Evolutionary conservation across 2,113 vertebrate species (phyloP), one percentile per base, ranked within the genome.

Genomic region (Cyanoliseus patagonus): DNA sequence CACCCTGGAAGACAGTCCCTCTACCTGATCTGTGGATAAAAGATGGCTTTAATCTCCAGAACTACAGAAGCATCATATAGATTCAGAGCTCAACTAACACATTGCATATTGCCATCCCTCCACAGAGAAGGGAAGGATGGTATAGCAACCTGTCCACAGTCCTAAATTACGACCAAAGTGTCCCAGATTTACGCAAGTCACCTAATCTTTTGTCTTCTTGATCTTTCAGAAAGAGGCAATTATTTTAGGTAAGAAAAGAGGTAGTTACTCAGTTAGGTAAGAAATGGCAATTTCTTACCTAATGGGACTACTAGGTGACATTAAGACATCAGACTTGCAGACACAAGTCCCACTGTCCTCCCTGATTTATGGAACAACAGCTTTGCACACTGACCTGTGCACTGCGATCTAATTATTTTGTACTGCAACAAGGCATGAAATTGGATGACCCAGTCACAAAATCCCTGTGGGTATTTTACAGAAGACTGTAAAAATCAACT

Each of bases 381-480:
- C 44, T 82, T 76, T 49, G 75, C 77, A 76, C 49, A 35, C 17
- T 72, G 69, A 52, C 57, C 77, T 64, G 20, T 62, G 35, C 46
- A 37, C 57, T 49, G 57, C 6, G 6, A 92, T 9, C 66, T 80
- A 69, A 88, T 73, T 92, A 94, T 49, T 85, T 46, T 47, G 55
- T 37, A 75, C 41, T 52, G 44, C 37, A 82, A 53, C 7, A 37
- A 15, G 8, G 30, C 31, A 35, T 4, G 37, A 89, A 96, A 87
- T 13, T 37, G 74, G 92, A 88, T 75, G 41, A 96, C 97, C 97
- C 96, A 97, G 87, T 89, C 97, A 97, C 72, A 97, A 94, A 97
- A 82, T 94, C 28, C 41, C 97, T 96, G 95, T 92, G 75, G 97
- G 44, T 66, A 97, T 51, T 91, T 83, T 39, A 82, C 16, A 86